Base-by-base conservation (phyloP, 2,113 vertebrate genomes). In the Paramisgurnus dabryanus region DNA sequence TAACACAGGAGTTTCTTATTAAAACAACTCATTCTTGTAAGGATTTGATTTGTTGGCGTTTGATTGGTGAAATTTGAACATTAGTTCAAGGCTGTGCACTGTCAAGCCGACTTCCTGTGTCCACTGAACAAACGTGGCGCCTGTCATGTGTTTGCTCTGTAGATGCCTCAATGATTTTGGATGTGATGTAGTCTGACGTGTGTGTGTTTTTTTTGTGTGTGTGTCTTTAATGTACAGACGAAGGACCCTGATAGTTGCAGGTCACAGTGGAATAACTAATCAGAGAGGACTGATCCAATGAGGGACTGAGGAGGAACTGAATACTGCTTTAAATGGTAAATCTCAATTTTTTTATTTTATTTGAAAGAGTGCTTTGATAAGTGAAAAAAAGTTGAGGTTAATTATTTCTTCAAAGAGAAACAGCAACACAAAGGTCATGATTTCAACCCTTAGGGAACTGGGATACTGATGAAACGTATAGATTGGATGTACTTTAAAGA, bases 101-200 rank as follows among this genome's bases (percentile, higher is more conserved):
- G 47, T 78, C 53, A 43, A 79, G 22, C 75, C 55, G 40, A 75
- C 40, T 67, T 81, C 80, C 67, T 3, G 64, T 80, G 82, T 83
- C 84, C 84, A 79, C 27, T 13, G 74, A 8, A 34, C 58, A 27
- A 74, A 50, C 78, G 81, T 22, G n/a, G 75, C 61, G 73, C 72
- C 75, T 71, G 86, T 79, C 78, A 39, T 63, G 67, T 91, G 88
- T 91, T 91, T 93, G 89, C 85, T 84, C 82, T 91, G 79, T 80
- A 87, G 82, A 87, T 67, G 83, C 87, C 80, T 89, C 85, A 85
- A 66, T 88, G 88, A 86, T 63, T 89, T 85, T 89, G 72, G 83
- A 72, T 85, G 83, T 91, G 87, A 91, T 90, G 84, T 84, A 82
- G 82, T 81, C 80, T 91, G 90, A 91, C 87, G 1, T 49, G 85